These are phyloP conservation scores for Eumerus sabulonum DNA, from an alignment of 2,888 invertebrate species.

Conservation along the genomic window DNA sequence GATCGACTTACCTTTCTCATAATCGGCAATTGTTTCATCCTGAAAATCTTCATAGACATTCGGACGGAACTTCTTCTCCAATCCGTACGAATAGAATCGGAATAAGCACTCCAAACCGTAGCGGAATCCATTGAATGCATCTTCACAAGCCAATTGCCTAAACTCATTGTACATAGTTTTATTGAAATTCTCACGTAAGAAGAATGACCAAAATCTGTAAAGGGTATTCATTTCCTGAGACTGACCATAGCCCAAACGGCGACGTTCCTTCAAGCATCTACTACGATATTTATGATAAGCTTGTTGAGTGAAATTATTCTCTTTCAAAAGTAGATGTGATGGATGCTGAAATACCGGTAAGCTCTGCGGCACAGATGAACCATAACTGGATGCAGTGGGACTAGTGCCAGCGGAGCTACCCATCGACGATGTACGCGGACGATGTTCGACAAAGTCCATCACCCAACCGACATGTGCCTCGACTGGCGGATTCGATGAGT, in stretches of 20 bases:
- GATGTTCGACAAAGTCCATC: conserved; percentile 93
- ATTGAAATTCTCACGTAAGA: conserved; percentile 98
- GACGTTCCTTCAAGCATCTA: conserved; percentile 93
- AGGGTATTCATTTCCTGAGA: conserved; percentile 99
- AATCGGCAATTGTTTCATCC: conserved; percentile 93
- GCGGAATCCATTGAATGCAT: conserved; percentile 93
- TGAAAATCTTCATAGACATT: conserved; percentile 98
- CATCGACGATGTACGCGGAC: conserved; percentile 88
- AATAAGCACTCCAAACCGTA: conserved; percentile 93
- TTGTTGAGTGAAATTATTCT: conserved; percentile 98
- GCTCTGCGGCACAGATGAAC: conserved; percentile 89
- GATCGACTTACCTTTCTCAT: conserved; percentile 85
- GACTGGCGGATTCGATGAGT: conserved; percentile 94
- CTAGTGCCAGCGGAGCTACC: conserved; percentile 91
- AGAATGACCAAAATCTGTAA: conserved; percentile 99
- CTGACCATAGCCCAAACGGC: conserved; percentile 94
- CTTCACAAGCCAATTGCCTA: conserved; percentile 92
- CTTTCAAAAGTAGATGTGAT: conserved; percentile 94
- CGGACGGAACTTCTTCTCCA: conserved; percentile 97
- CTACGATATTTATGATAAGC: conserved; percentile 98
- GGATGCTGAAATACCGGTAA: conserved; percentile 97
- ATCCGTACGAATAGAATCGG: conserved; percentile 98
- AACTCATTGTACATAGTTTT: conserved; percentile 99
- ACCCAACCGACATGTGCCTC: conserved; percentile 99
- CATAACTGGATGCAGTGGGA: conserved; percentile 86